Evolutionary conservation across 2,797 vertebrate species (phyloP).

Genomic region (Halcyon chelicuti): DNA sequence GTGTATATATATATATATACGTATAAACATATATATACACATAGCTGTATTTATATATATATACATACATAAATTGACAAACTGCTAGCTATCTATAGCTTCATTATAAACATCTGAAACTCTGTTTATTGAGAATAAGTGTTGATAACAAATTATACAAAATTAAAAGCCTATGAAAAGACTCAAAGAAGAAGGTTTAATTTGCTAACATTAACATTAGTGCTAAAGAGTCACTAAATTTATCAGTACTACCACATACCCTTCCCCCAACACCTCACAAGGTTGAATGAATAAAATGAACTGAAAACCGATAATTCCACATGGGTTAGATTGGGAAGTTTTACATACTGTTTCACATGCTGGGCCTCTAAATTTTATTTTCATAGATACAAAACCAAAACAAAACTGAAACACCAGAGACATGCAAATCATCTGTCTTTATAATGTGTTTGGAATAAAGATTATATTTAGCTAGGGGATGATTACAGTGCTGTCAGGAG

Average conservation of each 20-base stretch:
- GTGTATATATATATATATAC: background rate
- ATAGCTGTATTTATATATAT: background rate
- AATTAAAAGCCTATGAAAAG: background rate
- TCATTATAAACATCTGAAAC: background rate
- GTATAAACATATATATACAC: background rate
- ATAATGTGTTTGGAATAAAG: background rate
- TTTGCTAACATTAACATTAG: background rate
- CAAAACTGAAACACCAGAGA: background rate
- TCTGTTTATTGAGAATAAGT: background rate
- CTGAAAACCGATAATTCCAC: background rate
- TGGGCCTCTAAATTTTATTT: background rate
- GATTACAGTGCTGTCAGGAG: background rate
- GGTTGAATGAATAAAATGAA: background rate
- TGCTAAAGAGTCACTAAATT: background rate
- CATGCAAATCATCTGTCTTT: slow-evolving; percentile 54
- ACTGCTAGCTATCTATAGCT: background rate
- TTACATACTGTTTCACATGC: slow-evolving; percentile 2
- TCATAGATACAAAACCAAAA: background rate
- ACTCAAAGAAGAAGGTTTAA: background rate
- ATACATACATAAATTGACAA: background rate
- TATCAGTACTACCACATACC: background rate
- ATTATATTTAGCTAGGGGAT: background rate
- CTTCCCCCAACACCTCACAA: background rate
- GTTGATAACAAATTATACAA: slow-evolving; percentile 13
- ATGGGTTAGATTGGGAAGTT: background rate